Percentiles rank a stretch among this genome's conserved stretches.
phyloP scores from a whole-genome alignment of 2,797 vertebrate genomes.

The Macroramphosus scolopax region DNA sequence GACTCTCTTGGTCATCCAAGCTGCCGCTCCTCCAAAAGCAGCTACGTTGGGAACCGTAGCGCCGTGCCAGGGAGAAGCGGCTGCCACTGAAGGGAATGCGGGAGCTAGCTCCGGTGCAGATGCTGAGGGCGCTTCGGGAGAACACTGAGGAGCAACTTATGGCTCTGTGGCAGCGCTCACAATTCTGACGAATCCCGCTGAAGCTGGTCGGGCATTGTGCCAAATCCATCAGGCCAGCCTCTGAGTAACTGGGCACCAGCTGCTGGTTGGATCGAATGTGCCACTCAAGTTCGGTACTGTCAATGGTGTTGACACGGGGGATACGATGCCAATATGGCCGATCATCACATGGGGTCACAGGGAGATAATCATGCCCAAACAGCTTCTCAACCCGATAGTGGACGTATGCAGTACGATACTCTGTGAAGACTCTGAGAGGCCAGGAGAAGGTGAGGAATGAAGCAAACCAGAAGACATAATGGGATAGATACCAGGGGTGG shows the following conservation, averaged over 20 bases:
- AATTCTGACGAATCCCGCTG: slow-evolving; percentile 85
- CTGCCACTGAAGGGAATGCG: slow-evolving; percentile 90
- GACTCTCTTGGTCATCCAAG: slow-evolving; percentile 88
- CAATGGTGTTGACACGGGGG: slow-evolving; percentile 96
- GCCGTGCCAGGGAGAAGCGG: slow-evolving; percentile 89
- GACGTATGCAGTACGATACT: slow-evolving; percentile 76
- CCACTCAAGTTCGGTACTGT: slow-evolving; percentile 98
- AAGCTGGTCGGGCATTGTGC: slow-evolving; percentile 83
- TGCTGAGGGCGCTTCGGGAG: slow-evolving; percentile 93
- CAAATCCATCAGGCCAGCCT: slow-evolving; percentile 95
- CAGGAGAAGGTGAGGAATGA: slow-evolving; percentile 80
- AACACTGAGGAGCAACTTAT: slow-evolving; percentile 97
- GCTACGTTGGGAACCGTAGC: slow-evolving; percentile 91
- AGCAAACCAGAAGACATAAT: slow-evolving; percentile 76
- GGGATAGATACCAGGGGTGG: slow-evolving; percentile 80
- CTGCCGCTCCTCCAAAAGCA: slow-evolving; percentile 94
- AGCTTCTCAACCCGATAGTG: slow-evolving; percentile 81
- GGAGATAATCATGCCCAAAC: slow-evolving; percentile 84
- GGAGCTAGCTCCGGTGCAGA: slow-evolving; percentile 86
- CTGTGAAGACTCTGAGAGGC: slow-evolving; percentile 79
- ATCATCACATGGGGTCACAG: slow-evolving; percentile 86
- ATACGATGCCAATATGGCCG: slow-evolving; percentile 88
- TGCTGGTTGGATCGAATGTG: slow-evolving; percentile 98
- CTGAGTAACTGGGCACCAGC: slow-evolving; percentile 96
- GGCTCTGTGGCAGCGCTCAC: slow-evolving; percentile 90